Base-by-base conservation (phyloP, 2,888 invertebrate species). In the Glaucopsyche alexis region DNA sequence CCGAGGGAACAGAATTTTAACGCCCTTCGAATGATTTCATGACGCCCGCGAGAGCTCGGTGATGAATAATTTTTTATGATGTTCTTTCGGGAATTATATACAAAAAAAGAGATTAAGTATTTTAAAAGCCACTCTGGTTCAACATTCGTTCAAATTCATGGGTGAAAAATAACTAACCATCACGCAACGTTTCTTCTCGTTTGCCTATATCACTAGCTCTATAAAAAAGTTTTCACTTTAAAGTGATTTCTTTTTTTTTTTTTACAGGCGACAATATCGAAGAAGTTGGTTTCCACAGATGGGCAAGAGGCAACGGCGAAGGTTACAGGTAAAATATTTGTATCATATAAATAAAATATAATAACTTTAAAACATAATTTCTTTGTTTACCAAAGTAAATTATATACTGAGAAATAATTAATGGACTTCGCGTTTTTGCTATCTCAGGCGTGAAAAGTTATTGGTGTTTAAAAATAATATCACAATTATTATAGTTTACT, bases 261-360 rank as follows among this genome's bases (percentile, higher is more conserved):
- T 69, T 80, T 80, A 14, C 81, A 91, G 91, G 88, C 75, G 84
- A 88, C 74, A 80, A 88, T 64, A 86, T 91, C 16, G 76, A 80
- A 7, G 78, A 83, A 0, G 83, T 84, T 0, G 85, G 84, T 2
- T 91, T 85, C 76, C 82, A 84, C 74, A 78, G 76, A 1, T 91
- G 90, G 89, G 76, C 85, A 0, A 80, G 81, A 0, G 71, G 78
- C 7, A 83, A 86, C 69, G 87, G 87, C 3, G 66, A 78, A 1
- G 76, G 78, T 1, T 80, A 66, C 76, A 88, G 88, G 90, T 88
- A 81, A 75, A 67, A 19, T n/a, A n/a, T 6, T 40, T n/a, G 11
- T 65, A 40, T 13, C 6, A 7, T 40, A 2, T 14, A 7, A 40
- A 38, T n/a, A 40, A n/a, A 40, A 13, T 64, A 64, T 40, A 40